Conservation (phyloP, 2,797 vertebrate genomes). For the Pangasius macronema region DNA sequence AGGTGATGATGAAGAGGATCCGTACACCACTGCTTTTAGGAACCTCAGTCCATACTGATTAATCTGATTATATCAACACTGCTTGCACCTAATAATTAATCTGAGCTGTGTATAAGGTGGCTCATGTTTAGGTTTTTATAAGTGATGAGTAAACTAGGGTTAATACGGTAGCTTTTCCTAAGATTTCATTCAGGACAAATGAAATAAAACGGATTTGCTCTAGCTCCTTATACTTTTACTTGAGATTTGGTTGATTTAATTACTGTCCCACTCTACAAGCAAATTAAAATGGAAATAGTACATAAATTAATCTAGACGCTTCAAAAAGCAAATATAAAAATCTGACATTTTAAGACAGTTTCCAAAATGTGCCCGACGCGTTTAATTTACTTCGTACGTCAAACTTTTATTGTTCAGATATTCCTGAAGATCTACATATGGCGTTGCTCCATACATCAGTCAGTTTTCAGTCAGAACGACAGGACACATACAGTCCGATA, state of each 20-base stretch:
- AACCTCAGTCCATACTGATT: not conserved
- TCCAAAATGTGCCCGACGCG: slow-evolving; percentile 39
- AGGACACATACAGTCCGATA: slow-evolving; percentile 77
- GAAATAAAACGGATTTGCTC: not conserved
- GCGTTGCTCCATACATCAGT: slow-evolving; percentile 78
- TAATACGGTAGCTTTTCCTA: not conserved
- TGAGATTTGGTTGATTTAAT: not conserved
- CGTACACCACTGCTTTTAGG: not conserved
- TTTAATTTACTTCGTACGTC: slow-evolving; percentile 68
- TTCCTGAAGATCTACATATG: slow-evolving; percentile 84
- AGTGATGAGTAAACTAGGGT: not conserved
- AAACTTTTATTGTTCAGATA: slow-evolving; percentile 84
- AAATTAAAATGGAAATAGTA: not conserved
- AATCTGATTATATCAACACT: not conserved
- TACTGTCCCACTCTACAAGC: not conserved
- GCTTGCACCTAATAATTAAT: not conserved
- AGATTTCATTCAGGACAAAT: not conserved
- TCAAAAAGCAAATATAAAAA: not conserved
- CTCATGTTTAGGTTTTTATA: not conserved
- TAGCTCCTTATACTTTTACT: not conserved
- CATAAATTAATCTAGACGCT: not conserved
- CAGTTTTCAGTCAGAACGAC: slow-evolving; percentile 72
- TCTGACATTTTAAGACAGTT: slow-evolving; percentile 19
- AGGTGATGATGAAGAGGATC: too few species aligned
- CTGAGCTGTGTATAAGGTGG: not conserved